These are phyloP conservation scores for Genyomyrus donnyi DNA, from an alignment of 2,113 vertebrate species.

Conservation along the genomic window DNA sequence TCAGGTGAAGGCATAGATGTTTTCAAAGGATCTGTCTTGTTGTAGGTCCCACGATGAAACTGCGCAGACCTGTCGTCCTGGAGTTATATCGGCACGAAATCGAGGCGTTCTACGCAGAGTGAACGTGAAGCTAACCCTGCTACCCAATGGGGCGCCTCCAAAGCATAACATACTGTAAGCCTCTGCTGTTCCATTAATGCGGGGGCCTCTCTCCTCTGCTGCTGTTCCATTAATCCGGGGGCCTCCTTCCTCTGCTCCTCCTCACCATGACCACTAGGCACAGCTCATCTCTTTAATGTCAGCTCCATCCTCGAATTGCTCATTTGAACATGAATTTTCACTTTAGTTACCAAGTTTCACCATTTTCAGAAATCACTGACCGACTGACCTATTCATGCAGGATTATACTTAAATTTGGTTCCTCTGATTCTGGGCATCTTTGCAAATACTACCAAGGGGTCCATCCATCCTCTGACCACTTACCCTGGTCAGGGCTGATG, in stretches of 20 bases:
- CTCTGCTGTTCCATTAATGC: not conserved
- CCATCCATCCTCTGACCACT: not conserved
- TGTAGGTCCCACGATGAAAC: conserved; percentile 80
- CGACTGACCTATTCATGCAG: not conserved
- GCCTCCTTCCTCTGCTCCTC: not conserved
- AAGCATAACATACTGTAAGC: not conserved
- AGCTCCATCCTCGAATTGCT: not conserved
- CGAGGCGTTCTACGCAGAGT: conserved; percentile 63
- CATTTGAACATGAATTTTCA: not conserved
- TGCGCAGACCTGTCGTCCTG: conserved; percentile 62
- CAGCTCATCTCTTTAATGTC: not conserved
- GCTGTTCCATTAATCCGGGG: not conserved
- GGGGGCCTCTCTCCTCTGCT: not conserved
- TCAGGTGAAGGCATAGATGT: too few relatives aligned
- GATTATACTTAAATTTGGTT: not conserved
- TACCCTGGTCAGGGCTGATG: not conserved
- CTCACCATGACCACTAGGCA: not conserved
- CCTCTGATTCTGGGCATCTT: not conserved
- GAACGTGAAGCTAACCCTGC: not conserved
- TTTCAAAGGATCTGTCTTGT: conserved; percentile 10
- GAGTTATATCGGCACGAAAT: conserved; percentile 67
- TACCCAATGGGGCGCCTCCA: not conserved
- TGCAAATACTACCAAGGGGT: not conserved
- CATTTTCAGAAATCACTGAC: not conserved
- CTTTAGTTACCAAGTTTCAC: not conserved